Evolutionary conservation across 2,888 invertebrate species (phyloP), one percentile per base, ranked within the genome.

Genomic region (Drosophila melanosoma): DNA sequence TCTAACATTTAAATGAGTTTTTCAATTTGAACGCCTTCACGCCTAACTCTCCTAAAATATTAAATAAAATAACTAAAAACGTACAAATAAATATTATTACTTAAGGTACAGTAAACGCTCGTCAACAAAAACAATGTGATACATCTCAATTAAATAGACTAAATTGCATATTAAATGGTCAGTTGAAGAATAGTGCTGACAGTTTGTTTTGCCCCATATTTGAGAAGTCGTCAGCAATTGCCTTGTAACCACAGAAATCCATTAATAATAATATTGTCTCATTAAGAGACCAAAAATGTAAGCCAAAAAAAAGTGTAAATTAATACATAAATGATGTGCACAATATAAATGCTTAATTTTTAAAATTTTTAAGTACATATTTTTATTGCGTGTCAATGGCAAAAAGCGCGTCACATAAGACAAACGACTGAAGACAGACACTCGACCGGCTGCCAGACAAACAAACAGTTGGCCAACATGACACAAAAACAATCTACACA

Each of bases 331-430:
- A 57, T 69, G 51, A 65, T 80, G 81, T 58, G 73, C 70, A 72
- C 57, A 83, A 81, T 89, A 83, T 61, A 70, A 75, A 70, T 80
- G 65, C 49, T 59, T 66, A 66, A 76, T 67, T 67, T 54, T 77
- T 54, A 76, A 51, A 80, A 68, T 70, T 69, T 75, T 82, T 74
- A 82, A 85, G 88, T 72, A 82, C 86, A 75, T 75, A 82, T 81
- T 91, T 87, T 89, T 79, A 89, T 91, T 90, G 87, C 90, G 83
- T 92, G 91, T 91, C 92, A 92, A 91, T 91, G 91, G 86, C 88
- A 89, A 91, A 81, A 80, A 85, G 78, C 90, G 82, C 91, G 91
- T 91, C 90, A 91, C 72, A 76, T 53, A 67, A 67, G 54, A 58
- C 69, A 38, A 29, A n/a, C 40, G 57, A 20, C 40, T 33, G 48